Conservation (phyloP, 2,888 invertebrate genomes). For the Troides helena region DNA sequence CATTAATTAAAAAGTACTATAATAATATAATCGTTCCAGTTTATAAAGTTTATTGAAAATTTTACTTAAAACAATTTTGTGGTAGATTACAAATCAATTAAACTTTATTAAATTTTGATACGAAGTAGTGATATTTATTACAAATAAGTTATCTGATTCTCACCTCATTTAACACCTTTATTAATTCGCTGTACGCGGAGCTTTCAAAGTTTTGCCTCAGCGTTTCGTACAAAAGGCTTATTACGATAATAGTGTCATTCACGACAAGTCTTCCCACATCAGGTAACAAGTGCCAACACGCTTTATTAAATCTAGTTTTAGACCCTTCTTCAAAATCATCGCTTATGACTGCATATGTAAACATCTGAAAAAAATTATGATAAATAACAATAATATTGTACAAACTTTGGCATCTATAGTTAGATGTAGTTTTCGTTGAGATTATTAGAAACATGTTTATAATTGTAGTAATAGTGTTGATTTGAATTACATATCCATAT, state of each 20-base stretch:
- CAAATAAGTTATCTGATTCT: conserved; percentile 20
- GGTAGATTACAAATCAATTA: too few relatives aligned
- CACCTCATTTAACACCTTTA: conserved; percentile 88
- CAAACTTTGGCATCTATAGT: not conserved
- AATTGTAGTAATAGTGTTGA: too few relatives aligned
- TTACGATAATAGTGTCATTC: conserved; percentile 88
- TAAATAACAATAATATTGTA: not conserved
- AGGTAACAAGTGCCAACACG: conserved; percentile 89
- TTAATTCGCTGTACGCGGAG: conserved; percentile 82
- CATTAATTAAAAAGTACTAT: not conserved
- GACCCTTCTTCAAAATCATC: conserved; percentile 94
- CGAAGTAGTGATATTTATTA: not conserved
- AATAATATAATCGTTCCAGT: not conserved
- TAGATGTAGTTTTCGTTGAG: not conserved
- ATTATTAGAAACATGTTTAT: not conserved
- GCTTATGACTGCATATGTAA: conserved; percentile 39
- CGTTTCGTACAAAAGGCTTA: conserved; percentile 84
- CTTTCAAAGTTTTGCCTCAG: conserved; percentile 84
- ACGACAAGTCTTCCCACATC: conserved; percentile 83
- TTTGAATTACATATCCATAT: too few relatives aligned
- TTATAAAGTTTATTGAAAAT: too few relatives aligned
- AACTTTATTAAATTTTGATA: not conserved
- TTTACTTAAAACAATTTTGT: too few relatives aligned
- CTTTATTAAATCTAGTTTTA: conserved; percentile 85
- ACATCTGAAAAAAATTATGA: not conserved